A percentile compares a stretch with the other conserved stretches of the same genome.
These are phyloP conservation scores for Crocuta crocuta DNA, from an alignment of 2,113 vertebrate species.

Conservation along the genomic window DNA sequence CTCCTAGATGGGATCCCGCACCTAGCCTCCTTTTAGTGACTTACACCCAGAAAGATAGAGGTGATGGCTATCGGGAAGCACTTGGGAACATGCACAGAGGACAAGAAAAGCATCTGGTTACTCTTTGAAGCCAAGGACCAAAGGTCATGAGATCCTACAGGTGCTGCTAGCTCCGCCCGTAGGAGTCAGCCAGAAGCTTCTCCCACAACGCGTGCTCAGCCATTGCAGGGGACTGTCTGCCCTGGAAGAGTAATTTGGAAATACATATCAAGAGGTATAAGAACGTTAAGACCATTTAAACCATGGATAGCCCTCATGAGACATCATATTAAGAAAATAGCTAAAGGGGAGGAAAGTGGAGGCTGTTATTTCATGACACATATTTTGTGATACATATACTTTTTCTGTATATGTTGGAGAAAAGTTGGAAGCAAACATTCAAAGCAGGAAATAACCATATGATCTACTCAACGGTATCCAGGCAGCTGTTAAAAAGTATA, in stretches of 20 bases:
- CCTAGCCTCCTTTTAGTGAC: not conserved
- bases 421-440: not conserved
- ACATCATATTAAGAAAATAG: not conserved
- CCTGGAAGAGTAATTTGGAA: not conserved
- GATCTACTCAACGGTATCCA: not conserved
- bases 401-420: rapidly evolving
- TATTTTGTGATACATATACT: not conserved
- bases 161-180: not conserved
- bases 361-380: not conserved
- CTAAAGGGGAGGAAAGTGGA: not conserved
- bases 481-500: not conserved
- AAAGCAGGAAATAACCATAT: not conserved
- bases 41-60: not conserved
- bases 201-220: too few relatives aligned
- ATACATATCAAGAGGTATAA: not conserved
- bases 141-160: not conserved
- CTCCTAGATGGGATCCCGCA: not conserved
- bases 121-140: not conserved
- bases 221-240: not conserved
- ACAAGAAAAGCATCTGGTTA: not conserved
- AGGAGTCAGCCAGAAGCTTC: not conserved
- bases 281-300: not conserved
- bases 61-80: not conserved
- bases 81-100: not conserved
- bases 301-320: not conserved